phyloP scores from a whole-genome alignment of 2,888 invertebrate species.

The Ischnura elegans region DNA sequence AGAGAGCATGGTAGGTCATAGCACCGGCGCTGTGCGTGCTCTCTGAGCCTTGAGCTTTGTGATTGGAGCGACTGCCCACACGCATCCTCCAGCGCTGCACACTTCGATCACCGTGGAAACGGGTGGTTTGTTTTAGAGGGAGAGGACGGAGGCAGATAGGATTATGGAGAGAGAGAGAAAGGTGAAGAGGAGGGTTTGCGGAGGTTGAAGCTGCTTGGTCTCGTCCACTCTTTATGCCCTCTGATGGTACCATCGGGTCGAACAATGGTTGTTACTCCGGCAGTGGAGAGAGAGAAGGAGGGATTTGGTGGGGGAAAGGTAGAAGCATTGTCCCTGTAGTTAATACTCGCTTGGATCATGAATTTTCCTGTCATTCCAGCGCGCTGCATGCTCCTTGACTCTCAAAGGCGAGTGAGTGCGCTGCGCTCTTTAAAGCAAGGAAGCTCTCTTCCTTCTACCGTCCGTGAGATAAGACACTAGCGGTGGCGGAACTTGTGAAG shows the following conservation, averaged over 20 bases:
- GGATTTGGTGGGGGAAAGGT: background rate
- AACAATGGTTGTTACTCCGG: constrained; percentile 62
- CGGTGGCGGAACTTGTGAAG: constrained; percentile 44
- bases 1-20: too few relatives aligned
- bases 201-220: background rate
- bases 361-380: constrained; percentile 57
- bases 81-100: background rate
- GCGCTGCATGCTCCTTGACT: constrained; percentile 28
- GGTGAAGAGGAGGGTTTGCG: background rate
- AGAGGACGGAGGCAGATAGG: background rate
- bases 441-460: constrained; percentile 1
- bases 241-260: constrained; percentile 49
- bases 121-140: background rate
- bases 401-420: constrained; percentile 59
- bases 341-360: constrained; percentile 57
- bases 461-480: constrained; percentile 34
- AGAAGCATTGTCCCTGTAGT: constrained; percentile 61
- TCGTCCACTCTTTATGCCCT: constrained; percentile 16
- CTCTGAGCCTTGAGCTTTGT: too few relatives aligned
- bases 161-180: background rate
- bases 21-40: too few relatives aligned
- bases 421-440: constrained; percentile 42
- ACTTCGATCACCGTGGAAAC: constrained; percentile 30
- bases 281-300: too few relatives aligned
- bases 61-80: background rate